phyloP scores from a whole-genome alignment of 2,888 invertebrate species.

The Melipona bicolor region DNA sequence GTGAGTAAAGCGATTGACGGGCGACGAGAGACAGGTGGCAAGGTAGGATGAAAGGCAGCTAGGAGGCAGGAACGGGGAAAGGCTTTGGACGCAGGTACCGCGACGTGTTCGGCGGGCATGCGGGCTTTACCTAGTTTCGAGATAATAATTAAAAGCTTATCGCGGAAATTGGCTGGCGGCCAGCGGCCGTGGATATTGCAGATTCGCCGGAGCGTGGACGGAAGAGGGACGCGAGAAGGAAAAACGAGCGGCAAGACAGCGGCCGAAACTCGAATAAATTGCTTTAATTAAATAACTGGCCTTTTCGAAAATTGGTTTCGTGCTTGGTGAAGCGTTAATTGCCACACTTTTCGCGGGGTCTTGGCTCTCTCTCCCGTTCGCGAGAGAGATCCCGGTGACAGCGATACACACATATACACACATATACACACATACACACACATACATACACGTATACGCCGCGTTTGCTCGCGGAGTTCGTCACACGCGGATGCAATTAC shows the following conservation, averaged over 20 bases:
- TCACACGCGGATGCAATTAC: neutral
- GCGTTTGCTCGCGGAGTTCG: neutral
- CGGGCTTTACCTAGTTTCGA: constrained; percentile 51
- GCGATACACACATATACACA: neutral
- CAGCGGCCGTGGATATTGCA: constrained; percentile 67
- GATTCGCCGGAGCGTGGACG: constrained; percentile 40
- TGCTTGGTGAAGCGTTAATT: constrained; percentile 78
- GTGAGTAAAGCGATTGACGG: neutral
- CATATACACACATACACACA: neutral
- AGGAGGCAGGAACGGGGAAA: neutral
- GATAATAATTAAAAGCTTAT: constrained; percentile 74
- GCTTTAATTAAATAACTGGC: constrained; percentile 78
- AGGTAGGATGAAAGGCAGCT: neutral
- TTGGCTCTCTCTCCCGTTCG: constrained; percentile 39
- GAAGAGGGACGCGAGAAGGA: constrained; percentile 28
- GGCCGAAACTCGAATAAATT: constrained; percentile 71
- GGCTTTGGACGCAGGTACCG: constrained; percentile 9
- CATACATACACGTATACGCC: too few relatives aligned
- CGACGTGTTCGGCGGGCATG: constrained; percentile 24
- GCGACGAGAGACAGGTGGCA: neutral
- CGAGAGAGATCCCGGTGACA: constrained; percentile 32
- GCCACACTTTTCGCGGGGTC: constrained; percentile 57
- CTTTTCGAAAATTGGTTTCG: constrained; percentile 78
- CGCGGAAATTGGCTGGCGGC: constrained; percentile 72
- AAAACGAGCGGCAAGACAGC: constrained; percentile 47